Conservation (phyloP, 2,113 vertebrate genomes). For the Ailuropoda melanoleuca region DNA sequence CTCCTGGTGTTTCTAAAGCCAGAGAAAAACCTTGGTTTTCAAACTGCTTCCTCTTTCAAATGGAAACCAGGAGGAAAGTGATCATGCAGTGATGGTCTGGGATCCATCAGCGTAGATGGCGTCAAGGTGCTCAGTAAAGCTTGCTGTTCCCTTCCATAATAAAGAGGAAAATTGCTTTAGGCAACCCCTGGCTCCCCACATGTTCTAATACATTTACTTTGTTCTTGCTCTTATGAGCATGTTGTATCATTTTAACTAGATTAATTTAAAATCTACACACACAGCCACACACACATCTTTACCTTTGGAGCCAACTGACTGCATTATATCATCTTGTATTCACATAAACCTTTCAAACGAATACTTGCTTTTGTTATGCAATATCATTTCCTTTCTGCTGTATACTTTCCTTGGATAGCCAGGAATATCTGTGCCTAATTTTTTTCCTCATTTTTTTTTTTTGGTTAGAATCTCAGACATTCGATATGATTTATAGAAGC, state of each 20-base stretch:
- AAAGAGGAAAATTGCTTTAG: slow-evolving; percentile 31
- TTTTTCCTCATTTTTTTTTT: slow-evolving; percentile 13
- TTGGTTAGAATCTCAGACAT: slow-evolving; percentile 45
- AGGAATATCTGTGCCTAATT: slow-evolving; percentile 47
- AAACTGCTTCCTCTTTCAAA: slow-evolving; percentile 46
- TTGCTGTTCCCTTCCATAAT: slow-evolving; percentile 1
- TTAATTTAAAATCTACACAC: background rate
- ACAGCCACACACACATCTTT: background rate
- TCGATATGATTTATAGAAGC: slow-evolving; percentile 71
- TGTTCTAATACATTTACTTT: background rate
- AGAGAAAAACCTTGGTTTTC: slow-evolving; percentile 47
- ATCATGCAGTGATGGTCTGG: background rate
- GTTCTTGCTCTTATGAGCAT: background rate
- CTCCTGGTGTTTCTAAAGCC: slow-evolving; percentile 18
- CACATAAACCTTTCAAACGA: slow-evolving; percentile 58
- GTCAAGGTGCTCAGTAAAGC: slow-evolving; percentile 57
- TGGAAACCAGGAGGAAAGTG: slow-evolving; percentile 36
- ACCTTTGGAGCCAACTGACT: background rate
- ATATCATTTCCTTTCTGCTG: slow-evolving; percentile 53
- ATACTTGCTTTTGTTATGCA: background rate
- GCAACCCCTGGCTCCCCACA: background rate
- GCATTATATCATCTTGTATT: slow-evolving; percentile 31
- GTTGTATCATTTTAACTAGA: slow-evolving; percentile 25
- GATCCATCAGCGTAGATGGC: slow-evolving; percentile 54
- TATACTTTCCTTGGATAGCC: slow-evolving; percentile 20